These are phyloP conservation scores for Spheniscus humboldti DNA, from an alignment of 2,797 vertebrate species.

Conservation along the genomic window DNA sequence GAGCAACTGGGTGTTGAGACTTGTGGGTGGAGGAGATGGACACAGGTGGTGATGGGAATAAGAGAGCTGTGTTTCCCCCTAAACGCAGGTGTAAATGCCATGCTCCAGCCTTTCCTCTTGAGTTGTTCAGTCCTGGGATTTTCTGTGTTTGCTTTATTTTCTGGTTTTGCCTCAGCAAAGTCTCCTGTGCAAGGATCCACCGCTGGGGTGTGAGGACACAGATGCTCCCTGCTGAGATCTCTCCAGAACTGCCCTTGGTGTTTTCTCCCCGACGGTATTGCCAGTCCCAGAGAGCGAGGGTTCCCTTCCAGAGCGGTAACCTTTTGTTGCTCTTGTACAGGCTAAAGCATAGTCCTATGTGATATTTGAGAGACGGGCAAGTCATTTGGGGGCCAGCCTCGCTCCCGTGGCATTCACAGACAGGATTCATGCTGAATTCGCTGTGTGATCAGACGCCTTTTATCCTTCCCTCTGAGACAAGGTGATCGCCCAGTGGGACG, in stretches of 20 bases:
- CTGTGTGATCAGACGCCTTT: background rate
- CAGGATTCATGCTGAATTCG: background rate
- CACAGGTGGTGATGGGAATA: accelerated
- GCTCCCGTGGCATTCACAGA: accelerated
- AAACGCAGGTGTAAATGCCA: accelerated
- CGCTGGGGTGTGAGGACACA: background rate
- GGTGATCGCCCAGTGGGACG: background rate
- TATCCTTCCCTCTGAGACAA: background rate
- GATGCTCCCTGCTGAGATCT: background rate
- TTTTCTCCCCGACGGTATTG: background rate
- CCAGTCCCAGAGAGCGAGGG: background rate
- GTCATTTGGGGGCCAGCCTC: background rate
- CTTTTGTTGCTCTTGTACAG: background rate
- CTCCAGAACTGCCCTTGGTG: background rate
- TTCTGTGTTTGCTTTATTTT: background rate
- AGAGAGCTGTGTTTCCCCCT: background rate
- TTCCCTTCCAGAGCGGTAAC: background rate
- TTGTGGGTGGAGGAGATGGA: background rate
- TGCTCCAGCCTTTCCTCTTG: background rate
- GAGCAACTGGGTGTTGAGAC: accelerated
- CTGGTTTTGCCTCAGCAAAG: background rate
- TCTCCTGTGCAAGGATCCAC: background rate
- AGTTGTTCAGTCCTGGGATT: background rate
- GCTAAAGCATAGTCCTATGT: background rate
- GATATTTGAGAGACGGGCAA: background rate